Conservation (phyloP, 1,140 invertebrate species). For the Meloidogyne exigua region DNA sequence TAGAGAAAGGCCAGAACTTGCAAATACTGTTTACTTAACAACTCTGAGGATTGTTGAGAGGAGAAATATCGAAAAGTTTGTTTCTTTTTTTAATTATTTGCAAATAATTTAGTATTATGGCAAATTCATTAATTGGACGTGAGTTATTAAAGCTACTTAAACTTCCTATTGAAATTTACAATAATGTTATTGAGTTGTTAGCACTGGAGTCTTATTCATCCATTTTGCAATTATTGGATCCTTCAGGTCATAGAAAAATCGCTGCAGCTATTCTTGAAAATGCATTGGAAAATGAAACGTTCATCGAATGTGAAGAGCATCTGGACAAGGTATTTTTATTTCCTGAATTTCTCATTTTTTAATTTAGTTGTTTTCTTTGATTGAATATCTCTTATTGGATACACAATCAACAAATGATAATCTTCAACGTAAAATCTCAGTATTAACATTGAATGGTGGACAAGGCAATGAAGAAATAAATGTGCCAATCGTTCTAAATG, state of each 20-base stretch:
- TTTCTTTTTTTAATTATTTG: not conserved
- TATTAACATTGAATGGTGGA: not conserved
- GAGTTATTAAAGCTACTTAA: constrained; percentile 88
- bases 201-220: constrained; percentile 78
- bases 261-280: constrained; percentile 83
- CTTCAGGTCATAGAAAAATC: constrained; percentile 80
- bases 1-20: constrained; percentile 86
- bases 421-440: not conserved
- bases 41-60: constrained; percentile 80
- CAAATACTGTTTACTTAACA: constrained; percentile 88
- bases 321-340: constrained; percentile 61
- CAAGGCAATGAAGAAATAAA: constrained; percentile 9
- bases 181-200: constrained; percentile 80
- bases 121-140: constrained; percentile 80
- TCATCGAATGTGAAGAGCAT: constrained; percentile 82
- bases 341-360: not conserved
- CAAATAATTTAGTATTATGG: constrained; percentile 68
- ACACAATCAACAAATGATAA: constrained; percentile 76
- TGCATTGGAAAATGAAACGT: constrained; percentile 79
- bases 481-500: constrained; percentile 78
- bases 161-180: constrained; percentile 87
- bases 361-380: constrained; percentile 35
- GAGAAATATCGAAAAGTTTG: constrained; percentile 69
- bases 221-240: constrained; percentile 84
- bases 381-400: constrained; percentile 70